Percentiles rank a stretch among this genome's conserved stretches.
These are phyloP conservation scores for Ovis canadensis DNA, from an alignment of 2,113 vertebrate genomes.

Conservation along the genomic window DNA sequence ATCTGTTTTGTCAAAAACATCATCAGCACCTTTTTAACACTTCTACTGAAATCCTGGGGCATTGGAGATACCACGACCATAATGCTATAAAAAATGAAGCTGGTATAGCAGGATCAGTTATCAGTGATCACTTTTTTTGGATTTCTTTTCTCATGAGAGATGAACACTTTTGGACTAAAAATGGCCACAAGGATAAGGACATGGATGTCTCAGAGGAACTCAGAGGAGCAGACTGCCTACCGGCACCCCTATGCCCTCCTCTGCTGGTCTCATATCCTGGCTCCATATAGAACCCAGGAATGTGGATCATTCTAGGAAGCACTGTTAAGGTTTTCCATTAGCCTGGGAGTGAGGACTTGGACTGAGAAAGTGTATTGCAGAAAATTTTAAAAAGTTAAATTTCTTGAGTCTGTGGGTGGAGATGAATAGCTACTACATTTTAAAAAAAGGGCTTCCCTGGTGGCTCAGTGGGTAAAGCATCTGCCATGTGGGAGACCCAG, in stretches of 20 bases:
- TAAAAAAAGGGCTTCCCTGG: neutral
- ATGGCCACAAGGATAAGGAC: neutral
- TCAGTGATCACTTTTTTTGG: neutral
- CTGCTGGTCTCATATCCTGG: neutral
- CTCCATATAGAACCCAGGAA: neutral
- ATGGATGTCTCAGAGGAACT: neutral
- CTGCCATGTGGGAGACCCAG: neutral
- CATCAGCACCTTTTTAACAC: neutral
- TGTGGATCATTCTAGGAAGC: neutral
- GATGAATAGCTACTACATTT: neutral
- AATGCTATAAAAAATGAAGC: neutral
- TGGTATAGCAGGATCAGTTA: neutral
- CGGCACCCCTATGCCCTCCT: rapidly evolving
- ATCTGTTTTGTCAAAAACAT: neutral
- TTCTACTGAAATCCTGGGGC: neutral
- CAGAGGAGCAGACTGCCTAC: neutral
- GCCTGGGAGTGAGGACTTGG: neutral
- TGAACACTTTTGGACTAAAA: neutral
- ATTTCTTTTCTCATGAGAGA: neutral
- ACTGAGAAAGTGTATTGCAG: neutral
- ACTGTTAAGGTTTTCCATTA: neutral
- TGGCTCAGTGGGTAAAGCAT: neutral
- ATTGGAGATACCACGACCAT: neutral
- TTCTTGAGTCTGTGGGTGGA: neutral
- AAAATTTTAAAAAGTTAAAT: neutral